phyloP scores from a whole-genome alignment of 1,140 invertebrate species.

The Drosophila takahashii region DNA sequence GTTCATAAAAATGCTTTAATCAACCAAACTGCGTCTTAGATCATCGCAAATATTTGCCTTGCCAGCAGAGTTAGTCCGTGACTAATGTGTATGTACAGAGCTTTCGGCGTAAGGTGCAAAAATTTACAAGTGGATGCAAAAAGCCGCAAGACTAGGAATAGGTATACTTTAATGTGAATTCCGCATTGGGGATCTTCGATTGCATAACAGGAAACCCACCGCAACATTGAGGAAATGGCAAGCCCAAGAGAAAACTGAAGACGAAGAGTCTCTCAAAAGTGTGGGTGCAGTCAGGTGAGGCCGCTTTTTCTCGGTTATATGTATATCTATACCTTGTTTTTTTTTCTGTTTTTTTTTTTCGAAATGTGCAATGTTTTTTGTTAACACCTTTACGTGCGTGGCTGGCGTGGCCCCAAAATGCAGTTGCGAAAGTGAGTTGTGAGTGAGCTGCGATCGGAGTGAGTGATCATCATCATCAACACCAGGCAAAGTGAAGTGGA shows the following conservation, averaged over 20 bases:
- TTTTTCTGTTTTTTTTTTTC: constrained; percentile 30
- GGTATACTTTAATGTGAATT: constrained; percentile 15
- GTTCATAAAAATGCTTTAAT: constrained; percentile 6
- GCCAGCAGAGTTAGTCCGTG: constrained; percentile 10
- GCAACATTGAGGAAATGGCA: constrained; percentile 61
- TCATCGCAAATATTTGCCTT: constrained; percentile 45
- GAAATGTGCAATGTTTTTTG: constrained; percentile 72
- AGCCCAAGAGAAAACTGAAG: constrained; percentile 53
- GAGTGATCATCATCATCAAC: constrained; percentile 44
- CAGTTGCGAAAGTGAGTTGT: constrained; percentile 77
- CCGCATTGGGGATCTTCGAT: constrained; percentile 33
- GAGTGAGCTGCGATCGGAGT: constrained; percentile 33
- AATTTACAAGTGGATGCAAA: constrained; percentile 66
- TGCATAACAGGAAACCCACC: constrained; percentile 58
- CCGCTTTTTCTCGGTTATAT: constrained; percentile 35
- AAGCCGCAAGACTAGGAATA: constrained; percentile 20
- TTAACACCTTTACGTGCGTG: constrained; percentile 60
- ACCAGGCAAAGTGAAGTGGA: constrained; percentile 53
- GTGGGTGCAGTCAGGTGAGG: constrained; percentile 64
- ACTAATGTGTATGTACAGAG: constrained; percentile 35
- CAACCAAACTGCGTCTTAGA: constrained; percentile 33
- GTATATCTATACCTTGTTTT: constrained; percentile 50
- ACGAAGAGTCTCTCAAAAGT: constrained; percentile 15
- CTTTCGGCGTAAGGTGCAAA: constrained; percentile 65
- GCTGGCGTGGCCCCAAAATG: constrained; percentile 58